phyloP scores from a whole-genome alignment of 2,113 vertebrate genomes.

The Seriola quinqueradiata region DNA sequence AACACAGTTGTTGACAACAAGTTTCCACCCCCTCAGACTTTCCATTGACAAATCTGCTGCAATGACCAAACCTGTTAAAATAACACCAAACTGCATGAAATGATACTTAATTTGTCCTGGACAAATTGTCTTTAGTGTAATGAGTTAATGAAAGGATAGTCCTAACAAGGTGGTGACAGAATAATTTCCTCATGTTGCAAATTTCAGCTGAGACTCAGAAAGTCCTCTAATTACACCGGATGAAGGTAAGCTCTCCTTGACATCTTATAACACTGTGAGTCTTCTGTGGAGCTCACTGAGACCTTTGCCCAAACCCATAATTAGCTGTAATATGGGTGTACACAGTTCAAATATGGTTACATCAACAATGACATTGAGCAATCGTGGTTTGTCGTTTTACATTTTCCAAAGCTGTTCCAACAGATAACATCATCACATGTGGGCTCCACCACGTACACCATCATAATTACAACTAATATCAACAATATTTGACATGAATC shows the following conservation, averaged over 20 bases:
- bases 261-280: conserved; percentile 30
- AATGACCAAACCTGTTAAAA: conserved; percentile 37
- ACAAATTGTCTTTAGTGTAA: conserved; percentile 43
- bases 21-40: conserved; percentile 65
- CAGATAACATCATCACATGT: conserved; percentile 59
- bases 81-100: conserved; percentile 36
- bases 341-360: conserved; percentile 57
- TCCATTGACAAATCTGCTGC: conserved; percentile 49
- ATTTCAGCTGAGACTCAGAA: conserved; percentile 35
- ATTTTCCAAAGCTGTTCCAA: conserved; percentile 62
- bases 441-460: conserved; percentile 33
- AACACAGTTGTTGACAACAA: conserved; percentile 62
- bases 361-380: conserved; percentile 60
- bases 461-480: conserved; percentile 38
- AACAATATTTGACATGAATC: conserved; percentile 39
- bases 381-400: conserved; percentile 36
- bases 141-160: conserved; percentile 42
- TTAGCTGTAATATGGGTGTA: conserved; percentile 62
- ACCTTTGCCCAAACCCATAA: conserved; percentile 60
- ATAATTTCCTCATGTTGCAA: conserved; percentile 60
- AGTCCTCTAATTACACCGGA: conserved; percentile 58
- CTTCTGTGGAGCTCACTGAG: conserved; percentile 31
- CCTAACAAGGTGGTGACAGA: conserved; percentile 20
- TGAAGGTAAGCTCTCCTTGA: conserved; percentile 64
- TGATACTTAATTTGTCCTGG: conserved; percentile 43